Percentiles rank a stretch among this genome's conserved stretches.
phyloP scores from a whole-genome alignment of 2,113 vertebrate species.

The Microcebus lehilahytsara region DNA sequence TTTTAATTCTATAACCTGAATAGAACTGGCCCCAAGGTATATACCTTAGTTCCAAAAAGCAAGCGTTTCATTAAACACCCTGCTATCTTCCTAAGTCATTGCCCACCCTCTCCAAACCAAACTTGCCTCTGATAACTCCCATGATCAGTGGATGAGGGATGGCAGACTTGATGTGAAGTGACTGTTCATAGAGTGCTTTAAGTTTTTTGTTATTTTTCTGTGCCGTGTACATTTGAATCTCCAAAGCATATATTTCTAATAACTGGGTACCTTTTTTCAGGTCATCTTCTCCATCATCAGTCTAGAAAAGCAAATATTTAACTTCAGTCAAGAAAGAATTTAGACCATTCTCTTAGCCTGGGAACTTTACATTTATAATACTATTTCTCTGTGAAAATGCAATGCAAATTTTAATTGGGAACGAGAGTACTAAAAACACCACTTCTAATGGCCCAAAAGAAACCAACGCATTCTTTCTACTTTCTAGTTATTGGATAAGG shows the following conservation, averaged over 20 bases:
- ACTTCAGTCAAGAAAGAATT: slow-evolving; percentile 42
- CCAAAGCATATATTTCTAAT: slow-evolving; percentile 98
- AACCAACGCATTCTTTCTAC: background rate
- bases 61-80: background rate
- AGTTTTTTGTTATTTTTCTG: slow-evolving; percentile 99
- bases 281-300: slow-evolving; percentile 99
- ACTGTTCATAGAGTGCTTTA: slow-evolving; percentile 99
- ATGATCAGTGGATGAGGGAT: slow-evolving; percentile 99
- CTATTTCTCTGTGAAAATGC: background rate
- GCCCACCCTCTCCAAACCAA: background rate
- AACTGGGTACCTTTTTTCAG: slow-evolving; percentile 99
- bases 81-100: background rate
- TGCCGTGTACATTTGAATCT: slow-evolving; percentile 99
- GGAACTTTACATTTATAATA: background rate
- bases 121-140: slow-evolving; percentile 98
- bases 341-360: background rate
- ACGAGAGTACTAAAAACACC: background rate
- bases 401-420: slow-evolving; percentile 11
- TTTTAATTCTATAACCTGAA: slow-evolving; percentile 27
- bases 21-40: background rate
- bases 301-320: slow-evolving; percentile 84
- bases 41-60: background rate
- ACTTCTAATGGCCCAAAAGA: slow-evolving; percentile 2
- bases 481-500: background rate
- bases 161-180: slow-evolving; percentile 99